A percentile compares a stretch with the other conserved stretches of the same genome.
Evolutionary conservation across 1,140 invertebrate species (phyloP).

Genomic region (Calosoma granatense): DNA sequence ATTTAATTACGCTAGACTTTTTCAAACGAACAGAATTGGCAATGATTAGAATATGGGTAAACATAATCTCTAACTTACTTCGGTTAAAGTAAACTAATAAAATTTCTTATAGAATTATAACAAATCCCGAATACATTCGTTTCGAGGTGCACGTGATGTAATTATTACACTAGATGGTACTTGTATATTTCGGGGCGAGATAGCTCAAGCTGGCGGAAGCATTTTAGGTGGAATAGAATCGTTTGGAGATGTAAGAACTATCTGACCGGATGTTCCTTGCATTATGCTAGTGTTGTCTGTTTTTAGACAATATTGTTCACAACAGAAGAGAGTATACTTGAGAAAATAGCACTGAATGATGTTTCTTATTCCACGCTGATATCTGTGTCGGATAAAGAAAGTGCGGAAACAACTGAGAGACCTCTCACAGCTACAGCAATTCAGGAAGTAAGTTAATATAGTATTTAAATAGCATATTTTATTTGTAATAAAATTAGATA

Average conservation of each 20-base stretch:
- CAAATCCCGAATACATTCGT: constrained; percentile 73
- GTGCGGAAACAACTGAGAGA: constrained; percentile 33
- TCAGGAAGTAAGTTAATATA: constrained; percentile 25
- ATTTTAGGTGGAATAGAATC: constrained; percentile 55
- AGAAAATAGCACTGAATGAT: constrained; percentile 62
- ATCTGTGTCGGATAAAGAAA: constrained; percentile 32
- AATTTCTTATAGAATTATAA: constrained; percentile 69
- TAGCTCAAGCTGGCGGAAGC: constrained; percentile 62
- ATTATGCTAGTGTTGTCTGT: not conserved
- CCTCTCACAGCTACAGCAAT: constrained; percentile 44
- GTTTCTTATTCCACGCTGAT: constrained; percentile 47
- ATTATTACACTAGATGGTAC: constrained; percentile 57
- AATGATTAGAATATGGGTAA: constrained; percentile 69
- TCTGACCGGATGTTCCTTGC: not conserved
- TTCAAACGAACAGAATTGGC: constrained; percentile 46
- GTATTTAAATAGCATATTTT: too few species aligned
- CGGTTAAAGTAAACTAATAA: constrained; percentile 6
- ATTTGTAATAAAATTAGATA: constrained; percentile 1
- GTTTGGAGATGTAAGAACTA: constrained; percentile 65
- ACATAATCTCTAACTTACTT: constrained; percentile 15
- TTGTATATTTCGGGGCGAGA: constrained; percentile 68
- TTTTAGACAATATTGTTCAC: constrained; percentile 73
- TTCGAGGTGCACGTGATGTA: constrained; percentile 59
- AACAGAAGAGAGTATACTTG: constrained; percentile 60
- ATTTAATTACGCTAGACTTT: constrained; percentile 51